These are phyloP conservation scores for Cybosia mesomella DNA, from an alignment of 2,888 invertebrate species.

Conservation along the genomic window DNA sequence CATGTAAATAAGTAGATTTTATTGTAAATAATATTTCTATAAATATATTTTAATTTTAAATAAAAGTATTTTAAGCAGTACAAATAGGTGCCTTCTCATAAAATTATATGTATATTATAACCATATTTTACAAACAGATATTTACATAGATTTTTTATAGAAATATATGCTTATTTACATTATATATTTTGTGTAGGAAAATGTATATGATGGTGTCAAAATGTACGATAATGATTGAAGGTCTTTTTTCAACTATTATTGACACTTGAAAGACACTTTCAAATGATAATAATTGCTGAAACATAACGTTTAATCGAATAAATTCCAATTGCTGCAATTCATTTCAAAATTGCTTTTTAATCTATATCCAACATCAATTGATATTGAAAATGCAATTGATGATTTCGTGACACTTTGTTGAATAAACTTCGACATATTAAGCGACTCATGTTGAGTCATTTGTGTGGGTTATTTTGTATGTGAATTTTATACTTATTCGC, in stretches of 20 bases:
- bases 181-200: slow-evolving; percentile 53
- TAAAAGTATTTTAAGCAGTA: slow-evolving; percentile 60
- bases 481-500: slow-evolving; percentile 46
- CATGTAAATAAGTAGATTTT: slow-evolving; percentile 75
- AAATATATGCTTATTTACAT: slow-evolving; percentile 53
- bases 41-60: slow-evolving; percentile 28
- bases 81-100: slow-evolving; percentile 70
- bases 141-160: slow-evolving; percentile 42
- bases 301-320: not conserved
- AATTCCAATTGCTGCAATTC: not conserved
- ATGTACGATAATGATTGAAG: no score
- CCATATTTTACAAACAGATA: slow-evolving; percentile 37
- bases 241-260: no score
- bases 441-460: slow-evolving; percentile 81
- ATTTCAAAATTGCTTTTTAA: no score
- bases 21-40: slow-evolving; percentile 36
- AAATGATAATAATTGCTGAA: not conserved
- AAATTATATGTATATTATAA: slow-evolving; percentile 31
- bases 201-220: slow-evolving; percentile 13
- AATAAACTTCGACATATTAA: slow-evolving; percentile 67
- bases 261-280: not conserved
- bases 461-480: slow-evolving; percentile 49
- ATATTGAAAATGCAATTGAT: slow-evolving; percentile 5
- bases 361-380: not conserved
- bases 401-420: slow-evolving; percentile 57